phyloP scores from a whole-genome alignment of 2,888 invertebrate species.

The Hydropsyche betteni region DNA sequence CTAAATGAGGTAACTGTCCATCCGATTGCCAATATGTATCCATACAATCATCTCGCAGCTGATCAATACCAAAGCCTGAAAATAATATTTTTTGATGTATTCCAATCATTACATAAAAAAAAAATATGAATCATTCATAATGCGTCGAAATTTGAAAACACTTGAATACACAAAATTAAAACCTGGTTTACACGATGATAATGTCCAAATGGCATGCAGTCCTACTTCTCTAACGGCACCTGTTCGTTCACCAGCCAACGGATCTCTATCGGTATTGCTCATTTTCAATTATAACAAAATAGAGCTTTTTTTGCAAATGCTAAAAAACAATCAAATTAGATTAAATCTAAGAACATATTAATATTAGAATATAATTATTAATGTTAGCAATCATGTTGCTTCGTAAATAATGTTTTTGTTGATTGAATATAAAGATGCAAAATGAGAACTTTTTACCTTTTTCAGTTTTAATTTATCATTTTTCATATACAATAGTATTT shows the following conservation, averaged over 20 bases:
- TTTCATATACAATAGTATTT: no score
- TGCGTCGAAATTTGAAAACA: not conserved
- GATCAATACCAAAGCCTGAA: constrained; percentile 96
- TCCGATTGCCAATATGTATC: constrained; percentile 99
- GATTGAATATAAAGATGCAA: no score
- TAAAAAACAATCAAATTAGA: not conserved
- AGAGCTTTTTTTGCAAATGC: not conserved
- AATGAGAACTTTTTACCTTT: no score
- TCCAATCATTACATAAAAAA: not conserved
- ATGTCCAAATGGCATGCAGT: constrained; percentile 94
- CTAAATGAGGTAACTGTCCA: constrained; percentile 96
- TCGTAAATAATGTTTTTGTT: no score
- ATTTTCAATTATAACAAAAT: constrained; percentile 28
- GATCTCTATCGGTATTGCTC: constrained; percentile 59
- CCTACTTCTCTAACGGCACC: constrained; percentile 80
- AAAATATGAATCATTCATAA: no score
- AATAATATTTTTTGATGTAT: constrained; percentile 38
- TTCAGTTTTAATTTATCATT: no score
- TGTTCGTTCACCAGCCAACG: constrained; percentile 63
- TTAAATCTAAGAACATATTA: no score
- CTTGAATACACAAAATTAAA: constrained; percentile 46
- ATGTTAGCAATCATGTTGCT: no score
- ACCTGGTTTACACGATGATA: constrained; percentile 99
- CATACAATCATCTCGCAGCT: constrained; percentile 91
- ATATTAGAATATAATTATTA: no score